A percentile compares a stretch with the other conserved stretches of the same genome.
Evolutionary conservation across 2,888 invertebrate species (phyloP).

Genomic region (Drosophila maculinotata): DNA sequence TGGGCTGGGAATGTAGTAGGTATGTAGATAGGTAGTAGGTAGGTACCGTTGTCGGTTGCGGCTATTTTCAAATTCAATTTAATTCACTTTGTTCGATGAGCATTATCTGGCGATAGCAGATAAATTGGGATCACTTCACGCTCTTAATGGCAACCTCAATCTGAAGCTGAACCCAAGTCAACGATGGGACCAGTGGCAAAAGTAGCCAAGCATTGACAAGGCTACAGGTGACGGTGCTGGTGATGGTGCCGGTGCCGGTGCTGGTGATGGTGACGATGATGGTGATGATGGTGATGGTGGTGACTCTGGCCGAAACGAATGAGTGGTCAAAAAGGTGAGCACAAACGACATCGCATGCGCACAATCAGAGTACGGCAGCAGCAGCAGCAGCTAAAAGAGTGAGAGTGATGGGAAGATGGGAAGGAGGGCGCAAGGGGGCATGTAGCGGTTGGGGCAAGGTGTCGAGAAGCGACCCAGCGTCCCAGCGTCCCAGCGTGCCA

Average conservation of each 20-base stretch:
- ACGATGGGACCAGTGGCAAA: constrained; percentile 66
- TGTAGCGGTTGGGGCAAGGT: constrained; percentile 49
- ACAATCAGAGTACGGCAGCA: constrained; percentile 73
- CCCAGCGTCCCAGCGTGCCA: too few species aligned
- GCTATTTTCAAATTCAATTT: constrained; percentile 84
- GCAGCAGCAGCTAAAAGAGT: constrained; percentile 32
- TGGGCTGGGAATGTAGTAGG: constrained; percentile 1
- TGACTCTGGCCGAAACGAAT: constrained; percentile 63
- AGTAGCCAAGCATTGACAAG: constrained; percentile 67
- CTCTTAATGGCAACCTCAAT: constrained; percentile 83
- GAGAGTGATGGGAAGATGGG: constrained; percentile 27
- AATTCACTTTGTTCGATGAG: constrained; percentile 85
- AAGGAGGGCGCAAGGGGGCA: constrained; percentile 1
- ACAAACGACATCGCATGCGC: constrained; percentile 83
- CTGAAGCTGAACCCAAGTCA: constrained; percentile 20
- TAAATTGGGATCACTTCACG: constrained; percentile 85
- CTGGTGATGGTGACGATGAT: constrained; percentile 49
- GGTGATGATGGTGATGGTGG: constrained; percentile 22
- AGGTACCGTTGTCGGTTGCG: constrained; percentile 36
- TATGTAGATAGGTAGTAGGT: too few species aligned
- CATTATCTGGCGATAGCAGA: constrained; percentile 85
- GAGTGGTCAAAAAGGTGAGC: constrained; percentile 82
- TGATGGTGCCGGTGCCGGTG: constrained; percentile 33
- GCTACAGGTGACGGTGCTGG: constrained; percentile 54
- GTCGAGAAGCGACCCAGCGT: constrained; percentile 59